Percentiles rank a stretch among this genome's conserved stretches.
phyloP scores from a whole-genome alignment of 2,113 vertebrate species.

The Galemys pyrenaicus region DNA sequence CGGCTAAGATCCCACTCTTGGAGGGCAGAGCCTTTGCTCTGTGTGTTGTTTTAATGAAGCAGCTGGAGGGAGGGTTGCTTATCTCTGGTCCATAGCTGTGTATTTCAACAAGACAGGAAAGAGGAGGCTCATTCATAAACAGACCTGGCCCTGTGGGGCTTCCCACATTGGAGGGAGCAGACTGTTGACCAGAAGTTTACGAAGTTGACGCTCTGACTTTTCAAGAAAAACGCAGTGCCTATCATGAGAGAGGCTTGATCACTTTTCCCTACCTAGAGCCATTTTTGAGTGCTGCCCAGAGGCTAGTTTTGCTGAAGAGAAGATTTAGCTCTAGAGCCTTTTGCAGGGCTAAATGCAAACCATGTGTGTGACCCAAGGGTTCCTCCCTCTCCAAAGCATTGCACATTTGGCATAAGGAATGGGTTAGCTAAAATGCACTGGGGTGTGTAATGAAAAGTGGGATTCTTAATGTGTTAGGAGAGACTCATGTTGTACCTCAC shows the following conservation, averaged over 20 bases:
- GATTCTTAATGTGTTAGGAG: background rate
- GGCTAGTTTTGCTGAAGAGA: conserved; percentile 33
- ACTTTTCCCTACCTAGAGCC: conserved; percentile 42
- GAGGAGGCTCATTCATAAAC: conserved; percentile 73
- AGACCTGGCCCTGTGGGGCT: conserved; percentile 50
- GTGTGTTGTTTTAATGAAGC: conserved; percentile 63
- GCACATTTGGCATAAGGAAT: conserved; percentile 40
- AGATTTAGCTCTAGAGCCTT: background rate
- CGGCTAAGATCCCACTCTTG: background rate
- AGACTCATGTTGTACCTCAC: background rate
- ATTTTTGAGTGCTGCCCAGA: background rate
- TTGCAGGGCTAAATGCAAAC: conserved; percentile 68
- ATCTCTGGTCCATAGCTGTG: conserved; percentile 70
- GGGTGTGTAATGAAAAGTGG: conserved; percentile 48
- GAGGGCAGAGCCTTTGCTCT: conserved; percentile 43
- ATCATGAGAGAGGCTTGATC: background rate
- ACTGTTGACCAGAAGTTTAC: background rate
- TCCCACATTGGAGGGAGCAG: background rate
- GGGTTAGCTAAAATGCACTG: conserved; percentile 32
- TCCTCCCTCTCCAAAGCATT: conserved; percentile 14
- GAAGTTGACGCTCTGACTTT: conserved; percentile 1
- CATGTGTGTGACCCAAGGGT: conserved; percentile 69
- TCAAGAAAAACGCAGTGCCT: conserved; percentile 40
- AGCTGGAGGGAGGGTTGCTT: conserved; percentile 65
- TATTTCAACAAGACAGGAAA: conserved; percentile 76